These are phyloP conservation scores for Ctenodactylus gundi DNA, from an alignment of 2,113 vertebrate species.

Conservation along the genomic window DNA sequence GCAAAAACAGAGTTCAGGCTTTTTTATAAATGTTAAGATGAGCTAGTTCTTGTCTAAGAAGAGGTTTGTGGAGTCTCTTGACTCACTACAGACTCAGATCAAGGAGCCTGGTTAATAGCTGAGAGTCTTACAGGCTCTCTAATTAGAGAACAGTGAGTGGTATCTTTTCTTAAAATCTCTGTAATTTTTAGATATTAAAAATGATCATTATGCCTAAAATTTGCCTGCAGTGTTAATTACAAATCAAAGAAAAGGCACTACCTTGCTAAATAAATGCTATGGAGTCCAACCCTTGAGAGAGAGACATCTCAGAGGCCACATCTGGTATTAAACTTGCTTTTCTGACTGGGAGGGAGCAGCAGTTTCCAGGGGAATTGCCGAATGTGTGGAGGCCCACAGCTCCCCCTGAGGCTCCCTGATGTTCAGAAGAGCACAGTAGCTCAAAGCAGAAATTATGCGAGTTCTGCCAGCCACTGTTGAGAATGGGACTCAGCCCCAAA, in stretches of 20 bases:
- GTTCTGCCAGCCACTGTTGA: background rate
- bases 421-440: background rate
- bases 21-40: background rate
- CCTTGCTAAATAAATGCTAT: background rate
- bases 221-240: conserved; percentile 19
- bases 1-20: background rate
- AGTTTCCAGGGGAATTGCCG: background rate
- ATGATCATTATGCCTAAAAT: conserved; percentile 12
- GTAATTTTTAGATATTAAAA: background rate
- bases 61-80: background rate
- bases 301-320: background rate
- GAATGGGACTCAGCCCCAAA: background rate
- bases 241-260: background rate
- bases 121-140: background rate
- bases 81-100: background rate
- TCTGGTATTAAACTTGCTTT: background rate
- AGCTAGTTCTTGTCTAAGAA: background rate
- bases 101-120: background rate
- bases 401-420: background rate
- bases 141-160: background rate
- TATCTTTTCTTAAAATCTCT: background rate
- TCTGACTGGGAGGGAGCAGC: background rate
- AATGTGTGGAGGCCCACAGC: background rate
- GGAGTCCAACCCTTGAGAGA: background rate
- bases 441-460: background rate